A percentile compares a stretch with the other conserved stretches of the same genome.
These are phyloP conservation scores for Ophonus ardosiacus DNA, from an alignment of 2,888 invertebrate genomes.

Conservation along the genomic window DNA sequence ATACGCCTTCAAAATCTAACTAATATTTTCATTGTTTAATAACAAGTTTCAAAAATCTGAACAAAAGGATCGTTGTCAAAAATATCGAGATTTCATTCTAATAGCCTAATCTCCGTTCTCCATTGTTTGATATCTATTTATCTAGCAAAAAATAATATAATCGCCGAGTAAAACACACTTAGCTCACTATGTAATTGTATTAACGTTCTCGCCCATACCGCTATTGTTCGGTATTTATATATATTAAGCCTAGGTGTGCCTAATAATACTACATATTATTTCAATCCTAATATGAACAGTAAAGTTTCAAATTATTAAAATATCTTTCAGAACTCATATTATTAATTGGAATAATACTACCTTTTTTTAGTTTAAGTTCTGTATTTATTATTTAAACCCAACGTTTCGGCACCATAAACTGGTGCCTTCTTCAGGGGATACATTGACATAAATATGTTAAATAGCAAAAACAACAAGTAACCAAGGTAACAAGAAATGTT, in stretches of 20 bases:
- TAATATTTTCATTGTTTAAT: conserved; percentile 42
- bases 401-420: too few species aligned
- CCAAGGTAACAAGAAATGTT: too few species aligned
- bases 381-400: too few species aligned
- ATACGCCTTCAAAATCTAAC: conserved; percentile 45
- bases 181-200: conserved; percentile 39
- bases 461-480: too few species aligned
- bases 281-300: background rate
- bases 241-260: background rate
- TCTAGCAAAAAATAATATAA: conserved; percentile 45
- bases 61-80: conserved; percentile 35
- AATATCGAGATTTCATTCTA: conserved; percentile 29
- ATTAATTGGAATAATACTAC: too few species aligned
- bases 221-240: conserved; percentile 38
- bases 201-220: conserved; percentile 36
- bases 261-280: background rate
- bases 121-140: conserved; percentile 50
- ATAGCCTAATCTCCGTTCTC: conserved; percentile 33
- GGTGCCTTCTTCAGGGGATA: too few species aligned
- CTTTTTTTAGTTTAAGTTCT: too few species aligned
- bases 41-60: conserved; percentile 22
- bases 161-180: conserved; percentile 7
- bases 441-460: too few species aligned
- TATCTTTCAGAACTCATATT: too few species aligned
- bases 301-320: too few species aligned